These are phyloP conservation scores for Lymantria monacha DNA, from an alignment of 2,888 invertebrate genomes.

Conservation along the genomic window DNA sequence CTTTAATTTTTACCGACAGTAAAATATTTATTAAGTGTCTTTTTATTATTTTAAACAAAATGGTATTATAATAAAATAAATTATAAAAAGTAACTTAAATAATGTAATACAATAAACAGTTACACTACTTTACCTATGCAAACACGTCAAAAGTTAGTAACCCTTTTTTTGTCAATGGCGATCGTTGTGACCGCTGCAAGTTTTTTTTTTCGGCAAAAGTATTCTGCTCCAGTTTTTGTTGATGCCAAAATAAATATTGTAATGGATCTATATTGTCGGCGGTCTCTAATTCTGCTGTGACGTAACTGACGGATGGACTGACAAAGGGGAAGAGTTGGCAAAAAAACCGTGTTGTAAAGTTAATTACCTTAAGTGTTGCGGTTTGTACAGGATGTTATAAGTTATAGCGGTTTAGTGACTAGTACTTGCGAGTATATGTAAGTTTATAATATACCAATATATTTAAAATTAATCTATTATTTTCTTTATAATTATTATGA, in stretches of 20 bases:
- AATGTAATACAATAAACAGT: slow-evolving; percentile 22
- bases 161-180: slow-evolving; percentile 44
- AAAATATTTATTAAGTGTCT: slow-evolving; percentile 11
- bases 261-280: slow-evolving; percentile 38
- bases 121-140: slow-evolving; percentile 37
- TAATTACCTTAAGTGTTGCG: slow-evolving; percentile 41
- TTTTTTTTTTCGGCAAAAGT: slow-evolving; percentile 38
- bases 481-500: too few relatives aligned
- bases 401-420: background rate
- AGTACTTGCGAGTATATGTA: too few relatives aligned
- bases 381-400: slow-evolving; percentile 45
- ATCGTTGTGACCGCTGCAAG: slow-evolving; percentile 27
- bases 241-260: slow-evolving; percentile 53
- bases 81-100: slow-evolving; percentile 12
- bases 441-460: too few relatives aligned
- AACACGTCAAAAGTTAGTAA: slow-evolving; percentile 39
- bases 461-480: too few relatives aligned
- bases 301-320: slow-evolving; percentile 37
- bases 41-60: slow-evolving; percentile 15
- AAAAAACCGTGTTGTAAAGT: slow-evolving; percentile 55
- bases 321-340: slow-evolving; percentile 57
- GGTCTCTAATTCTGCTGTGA: slow-evolving; percentile 34
- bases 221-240: slow-evolving; percentile 64
- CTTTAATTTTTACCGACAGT: slow-evolving; percentile 26
- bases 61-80: slow-evolving; percentile 12